Conservation (phyloP, 2,113 vertebrate genomes). For the Cricetomys ansorgei region DNA sequence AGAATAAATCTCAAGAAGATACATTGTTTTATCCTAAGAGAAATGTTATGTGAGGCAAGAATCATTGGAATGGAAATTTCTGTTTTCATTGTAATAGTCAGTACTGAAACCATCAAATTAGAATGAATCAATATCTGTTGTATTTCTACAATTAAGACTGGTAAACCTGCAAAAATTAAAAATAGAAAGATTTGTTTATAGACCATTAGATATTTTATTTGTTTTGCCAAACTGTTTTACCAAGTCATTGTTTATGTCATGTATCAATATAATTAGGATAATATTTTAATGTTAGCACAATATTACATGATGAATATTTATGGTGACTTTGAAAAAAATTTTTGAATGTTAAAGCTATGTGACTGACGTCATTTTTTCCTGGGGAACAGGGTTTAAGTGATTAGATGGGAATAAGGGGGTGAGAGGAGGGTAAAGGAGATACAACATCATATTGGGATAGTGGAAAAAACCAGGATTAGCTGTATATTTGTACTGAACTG, state of each 20-base stretch:
- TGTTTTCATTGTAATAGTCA: background rate
- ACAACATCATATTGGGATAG: background rate
- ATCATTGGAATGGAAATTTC: slow-evolving; percentile 51
- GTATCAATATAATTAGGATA: background rate
- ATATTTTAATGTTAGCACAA: background rate
- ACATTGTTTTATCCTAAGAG: background rate
- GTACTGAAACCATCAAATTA: background rate
- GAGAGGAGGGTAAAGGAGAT: background rate
- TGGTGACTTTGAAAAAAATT: background rate
- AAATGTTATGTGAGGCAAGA: slow-evolving; percentile 7
- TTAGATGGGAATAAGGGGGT: background rate
- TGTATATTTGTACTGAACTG: background rate
- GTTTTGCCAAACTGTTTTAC: background rate
- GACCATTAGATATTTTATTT: background rate
- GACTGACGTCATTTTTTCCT: too few species aligned
- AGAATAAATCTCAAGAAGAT: slow-evolving; percentile 42
- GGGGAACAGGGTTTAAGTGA: background rate
- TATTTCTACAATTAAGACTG: background rate
- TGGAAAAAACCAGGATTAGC: background rate
- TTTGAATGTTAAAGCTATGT: background rate
- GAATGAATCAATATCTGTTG: background rate
- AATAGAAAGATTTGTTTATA: background rate
- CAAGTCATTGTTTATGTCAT: background rate
- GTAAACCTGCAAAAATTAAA: background rate
- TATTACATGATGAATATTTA: background rate